Base-by-base conservation (phyloP, 2,113 vertebrate genomes). In the Collichthys lucidus region DNA sequence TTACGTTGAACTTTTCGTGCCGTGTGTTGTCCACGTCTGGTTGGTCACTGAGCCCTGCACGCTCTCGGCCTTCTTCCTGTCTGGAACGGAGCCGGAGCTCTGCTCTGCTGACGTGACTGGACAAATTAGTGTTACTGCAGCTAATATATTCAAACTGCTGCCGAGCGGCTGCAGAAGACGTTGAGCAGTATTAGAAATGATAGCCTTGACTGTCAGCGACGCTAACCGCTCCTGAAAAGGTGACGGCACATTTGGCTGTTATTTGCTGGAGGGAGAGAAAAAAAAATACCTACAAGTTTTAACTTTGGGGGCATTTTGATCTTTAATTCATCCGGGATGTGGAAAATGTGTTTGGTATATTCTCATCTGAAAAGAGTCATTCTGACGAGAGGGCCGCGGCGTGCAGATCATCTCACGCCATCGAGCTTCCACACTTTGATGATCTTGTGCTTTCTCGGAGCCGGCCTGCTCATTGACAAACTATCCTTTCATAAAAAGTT, bases 211-310 rank as follows among this genome's bases (percentile, higher is more conserved):
- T 93, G 93, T 94, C 92, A 92, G 90, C 47, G 75, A 86, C 31
- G 75, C 91, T 95, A 95, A 95, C 88, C 86, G 26, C 88, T 93
- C 82, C 76, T 95, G 93, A 95, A 94, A 89, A 94, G 91, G 86
- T 92, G 92, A 93, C 89, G 80, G 84, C 84, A 89, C 92, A 87
- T 91, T 94, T 93, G 92, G 90, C 89, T 85, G 91, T 86, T 77
- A 92, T 94, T 93, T 91, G 87, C 89, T 84, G 79, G 69, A 40
- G 64, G 61, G 61, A 65, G 69, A 69, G 53, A 80, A 55, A 79
- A 74, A 89, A 89, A 89, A 80, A 69, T 16, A 83, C 50, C 69
- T 86, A 63, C 66, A 61, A 81, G 85, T 93, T 87, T 87, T 82
- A 88, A 90, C 77, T 80, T 82, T 87, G 70, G 77, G 35, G 88